Evolutionary conservation across 1,140 invertebrate genomes (phyloP).

Genomic region (Sycobia sp.): DNA sequence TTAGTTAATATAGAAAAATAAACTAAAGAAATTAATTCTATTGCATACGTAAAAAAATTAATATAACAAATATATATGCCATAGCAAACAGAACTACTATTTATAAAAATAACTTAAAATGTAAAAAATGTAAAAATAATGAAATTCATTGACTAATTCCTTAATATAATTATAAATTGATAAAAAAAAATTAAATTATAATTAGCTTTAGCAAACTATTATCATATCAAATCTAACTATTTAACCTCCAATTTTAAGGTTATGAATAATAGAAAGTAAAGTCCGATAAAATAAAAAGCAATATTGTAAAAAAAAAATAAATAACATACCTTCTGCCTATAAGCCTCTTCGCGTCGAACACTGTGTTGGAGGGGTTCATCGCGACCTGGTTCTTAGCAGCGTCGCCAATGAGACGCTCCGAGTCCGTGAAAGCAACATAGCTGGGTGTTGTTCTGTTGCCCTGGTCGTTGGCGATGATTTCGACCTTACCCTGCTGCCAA

Average conservation of each 20-base stretch:
- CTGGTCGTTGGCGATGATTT: slow-evolving; percentile 93
- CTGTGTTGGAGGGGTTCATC: slow-evolving; percentile 85
- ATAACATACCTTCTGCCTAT: slow-evolving; percentile 67
- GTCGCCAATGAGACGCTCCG: slow-evolving; percentile 74
- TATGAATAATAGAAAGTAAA: no score
- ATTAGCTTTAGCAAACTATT: no score
- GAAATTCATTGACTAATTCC: neutral
- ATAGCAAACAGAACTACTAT: no score
- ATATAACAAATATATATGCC: neutral
- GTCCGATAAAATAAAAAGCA: no score
- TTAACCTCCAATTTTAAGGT: no score
- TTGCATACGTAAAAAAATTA: neutral
- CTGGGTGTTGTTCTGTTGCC: slow-evolving; percentile 90
- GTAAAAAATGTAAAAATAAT: neutral
- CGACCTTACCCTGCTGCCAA: slow-evolving; percentile 79
- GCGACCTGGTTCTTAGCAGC: slow-evolving; percentile 78
- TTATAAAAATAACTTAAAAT: neutral
- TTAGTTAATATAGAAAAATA: no score
- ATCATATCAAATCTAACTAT: no score
- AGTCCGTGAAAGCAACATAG: slow-evolving; percentile 79
- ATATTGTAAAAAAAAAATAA: no score
- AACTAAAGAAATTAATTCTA: neutral
- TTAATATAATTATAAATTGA: neutral
- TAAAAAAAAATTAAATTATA: no score
- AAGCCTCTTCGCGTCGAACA: slow-evolving; percentile 82